Base-by-base conservation (phyloP, 2,888 invertebrate species). In the Leucophora obtusa region DNA sequence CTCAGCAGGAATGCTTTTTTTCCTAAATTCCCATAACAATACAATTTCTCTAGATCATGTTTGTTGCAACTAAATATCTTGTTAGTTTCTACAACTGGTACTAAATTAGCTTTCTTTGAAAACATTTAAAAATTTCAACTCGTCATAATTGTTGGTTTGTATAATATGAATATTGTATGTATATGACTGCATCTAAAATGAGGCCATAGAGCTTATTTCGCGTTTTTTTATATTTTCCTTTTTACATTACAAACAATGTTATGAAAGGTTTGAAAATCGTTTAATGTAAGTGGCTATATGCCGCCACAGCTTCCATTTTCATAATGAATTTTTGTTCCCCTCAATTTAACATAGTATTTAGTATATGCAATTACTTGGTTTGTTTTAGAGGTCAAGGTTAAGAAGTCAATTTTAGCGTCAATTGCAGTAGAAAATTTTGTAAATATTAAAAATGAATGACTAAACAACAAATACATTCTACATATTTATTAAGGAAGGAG, bases 1-100 rank as follows among this genome's bases (percentile, higher is more conserved):
- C 78, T 58, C 79, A 79, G 53, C 68, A 71, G 75, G 75, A 75
- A 60, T 81, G 43, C 28, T 59, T n/a, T 73, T 74, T 53, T 65
- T 33, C 56, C n/a, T 28, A 24, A 11, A 43, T 11, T 10, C 28
- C 21, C 21, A 68, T 47, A 35, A 33, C 38, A 47, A 62, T 54
- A 47, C 10, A 54, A 62, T 62, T 53, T 62, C 17, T 62, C 28
- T 11, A 15, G 24, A 71, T 62, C 8, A n/a, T 58, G 50, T 62
- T 47, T 58, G 50, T 62, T 60, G 47, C 15, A 28, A 33, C 50
- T 17, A 11, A 28, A 63, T 18, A 38, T 10, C 38, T 38, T 47
- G 33, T 50, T 28, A 17, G 28, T 35, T 18, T 9, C 18, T 17
- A 28, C 28, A 28, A 28, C 28, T 28, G 28, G 28, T 28, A 28